A percentile compares a stretch with the other conserved stretches of the same genome.
Conservation (phyloP, 2,797 vertebrate genomes). For the Cheirogaleus major region DNA sequence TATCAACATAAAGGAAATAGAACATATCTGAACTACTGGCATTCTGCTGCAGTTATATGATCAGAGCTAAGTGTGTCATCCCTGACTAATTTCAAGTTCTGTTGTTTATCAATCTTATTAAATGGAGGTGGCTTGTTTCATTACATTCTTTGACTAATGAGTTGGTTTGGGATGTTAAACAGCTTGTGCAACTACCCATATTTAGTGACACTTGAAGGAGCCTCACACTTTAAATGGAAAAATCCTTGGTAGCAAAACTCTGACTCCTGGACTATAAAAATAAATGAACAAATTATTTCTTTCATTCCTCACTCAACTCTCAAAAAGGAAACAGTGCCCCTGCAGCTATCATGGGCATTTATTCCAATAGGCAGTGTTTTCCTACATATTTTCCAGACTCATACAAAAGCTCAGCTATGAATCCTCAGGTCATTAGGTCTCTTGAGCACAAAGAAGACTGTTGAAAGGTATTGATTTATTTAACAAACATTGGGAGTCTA, state of each 20-base stretch:
- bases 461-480: not conserved
- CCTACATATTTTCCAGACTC: not conserved
- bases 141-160: not conserved
- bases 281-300: conserved; percentile 12
- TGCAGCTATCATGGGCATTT: not conserved
- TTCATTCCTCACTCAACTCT: not conserved
- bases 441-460: not conserved
- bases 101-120: not conserved
- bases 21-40: not conserved
- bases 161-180: not conserved
- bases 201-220: not conserved
- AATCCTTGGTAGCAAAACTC: not conserved
- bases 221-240: conserved; percentile 16
- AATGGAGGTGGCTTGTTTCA: not conserved
- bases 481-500: not conserved
- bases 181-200: not conserved
- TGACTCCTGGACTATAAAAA: not conserved
- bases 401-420: not conserved
- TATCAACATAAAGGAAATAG: not conserved
- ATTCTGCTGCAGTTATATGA: not conserved
- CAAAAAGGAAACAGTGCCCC: not conserved
- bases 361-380: not conserved
- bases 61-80: not conserved
- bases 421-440: not conserved
- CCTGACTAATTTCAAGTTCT: not conserved